phyloP scores from a whole-genome alignment of 2,797 vertebrate species.

The Valencia hispanica region DNA sequence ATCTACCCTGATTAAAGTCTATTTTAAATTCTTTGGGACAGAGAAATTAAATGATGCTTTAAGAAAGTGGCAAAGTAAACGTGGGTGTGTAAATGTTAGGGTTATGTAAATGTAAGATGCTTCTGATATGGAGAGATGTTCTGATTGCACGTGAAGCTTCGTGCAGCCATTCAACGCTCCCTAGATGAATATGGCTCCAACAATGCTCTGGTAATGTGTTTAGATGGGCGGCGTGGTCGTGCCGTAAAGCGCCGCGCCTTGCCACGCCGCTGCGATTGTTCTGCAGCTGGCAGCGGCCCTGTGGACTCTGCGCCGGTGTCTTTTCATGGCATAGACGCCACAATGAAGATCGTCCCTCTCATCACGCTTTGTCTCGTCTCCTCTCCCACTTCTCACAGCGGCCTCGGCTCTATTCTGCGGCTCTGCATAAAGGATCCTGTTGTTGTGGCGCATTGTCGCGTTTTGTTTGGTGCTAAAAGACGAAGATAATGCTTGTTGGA shows the following conservation, averaged over 20 bases:
- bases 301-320: conserved; percentile 65
- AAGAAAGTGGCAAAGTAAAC: conserved; percentile 36
- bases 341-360: conserved; percentile 69
- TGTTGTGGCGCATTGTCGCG: conserved; percentile 67
- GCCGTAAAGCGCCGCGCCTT: conserved; percentile 14
- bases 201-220: conserved; percentile 62
- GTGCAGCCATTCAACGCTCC: conserved; percentile 35
- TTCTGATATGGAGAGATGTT: conserved; percentile 53
- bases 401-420: conserved; percentile 69
- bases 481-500: conserved; percentile 69
- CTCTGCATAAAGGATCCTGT: conserved; percentile 60
- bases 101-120: conserved; percentile 66
- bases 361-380: conserved; percentile 70
- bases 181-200: conserved; percentile 47
- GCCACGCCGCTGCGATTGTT: conserved; percentile 64
- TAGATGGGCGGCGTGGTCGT: conserved; percentile 53
- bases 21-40: conserved; percentile 60
- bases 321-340: conserved; percentile 65
- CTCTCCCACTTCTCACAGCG: conserved; percentile 67
- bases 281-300: conserved; percentile 69
- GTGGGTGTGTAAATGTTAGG: conserved; percentile 40
- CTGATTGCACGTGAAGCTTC: conserved; percentile 43
- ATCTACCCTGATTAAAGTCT: conserved; percentile 66
- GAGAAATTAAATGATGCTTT: conserved; percentile 51
- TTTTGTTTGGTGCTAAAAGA: conserved; percentile 67